Evolutionary conservation across 2,113 vertebrate species (phyloP).

Genomic region (Coracopsis vasa): DNA sequence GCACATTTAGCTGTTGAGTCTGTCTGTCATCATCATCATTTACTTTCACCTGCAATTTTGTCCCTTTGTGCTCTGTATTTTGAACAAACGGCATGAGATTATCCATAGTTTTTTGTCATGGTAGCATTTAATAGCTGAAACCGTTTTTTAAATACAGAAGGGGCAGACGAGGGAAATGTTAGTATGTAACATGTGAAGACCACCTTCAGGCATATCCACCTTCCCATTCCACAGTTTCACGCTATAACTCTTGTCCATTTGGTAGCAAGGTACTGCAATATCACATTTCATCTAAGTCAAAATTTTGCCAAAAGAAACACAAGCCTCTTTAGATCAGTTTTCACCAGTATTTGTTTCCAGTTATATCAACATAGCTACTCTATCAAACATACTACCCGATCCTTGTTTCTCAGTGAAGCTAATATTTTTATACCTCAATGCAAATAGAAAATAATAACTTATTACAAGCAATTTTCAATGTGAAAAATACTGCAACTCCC

Average conservation of each 20-base stretch:
- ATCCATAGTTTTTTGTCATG: background rate
- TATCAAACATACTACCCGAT: background rate
- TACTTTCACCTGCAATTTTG: background rate
- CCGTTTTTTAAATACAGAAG: background rate
- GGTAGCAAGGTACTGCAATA: background rate
- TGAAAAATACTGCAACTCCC: background rate
- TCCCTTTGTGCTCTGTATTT: background rate
- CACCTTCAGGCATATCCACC: background rate
- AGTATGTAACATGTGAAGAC: background rate
- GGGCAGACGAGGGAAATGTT: background rate
- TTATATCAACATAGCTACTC: background rate
- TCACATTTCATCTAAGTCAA: background rate
- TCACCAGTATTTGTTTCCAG: background rate
- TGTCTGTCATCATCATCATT: background rate
- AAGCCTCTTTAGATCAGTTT: conserved; percentile 19
- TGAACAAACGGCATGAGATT: background rate
- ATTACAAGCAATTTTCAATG: background rate
- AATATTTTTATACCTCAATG: background rate
- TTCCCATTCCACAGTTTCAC: background rate
- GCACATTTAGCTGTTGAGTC: background rate
- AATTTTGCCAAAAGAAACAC: conserved; percentile 15
- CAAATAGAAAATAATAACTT: background rate
- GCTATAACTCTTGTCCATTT: background rate
- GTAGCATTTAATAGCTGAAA: background rate
- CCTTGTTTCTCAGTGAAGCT: background rate